Percentiles rank a stretch among this genome's conserved stretches.
Conservation (phyloP, 1,140 invertebrate genomes). For the Drosophila melanica region DNA sequence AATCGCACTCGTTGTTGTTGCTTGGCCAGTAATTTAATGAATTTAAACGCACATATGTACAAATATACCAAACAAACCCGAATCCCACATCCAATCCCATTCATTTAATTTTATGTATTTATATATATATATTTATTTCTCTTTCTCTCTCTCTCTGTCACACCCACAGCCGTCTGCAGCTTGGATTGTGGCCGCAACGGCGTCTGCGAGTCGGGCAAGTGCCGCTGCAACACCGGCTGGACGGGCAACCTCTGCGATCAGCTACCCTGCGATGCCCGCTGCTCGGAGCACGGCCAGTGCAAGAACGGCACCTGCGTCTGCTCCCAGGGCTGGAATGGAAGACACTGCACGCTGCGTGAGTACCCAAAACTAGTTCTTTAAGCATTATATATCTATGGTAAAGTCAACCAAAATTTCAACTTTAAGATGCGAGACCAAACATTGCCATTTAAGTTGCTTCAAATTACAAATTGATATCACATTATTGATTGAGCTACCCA, state of each 20-base stretch:
- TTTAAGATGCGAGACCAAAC: too few species aligned
- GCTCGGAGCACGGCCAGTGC: conserved; percentile 87
- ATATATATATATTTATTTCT: conserved; percentile 19
- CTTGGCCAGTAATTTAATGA: conserved; percentile 34
- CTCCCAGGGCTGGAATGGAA: conserved; percentile 98
- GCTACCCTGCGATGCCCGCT: conserved; percentile 94
- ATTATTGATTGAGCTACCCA: too few species aligned
- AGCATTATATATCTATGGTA: neutral
- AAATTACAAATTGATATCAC: too few species aligned
- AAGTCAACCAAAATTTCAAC: neutral
- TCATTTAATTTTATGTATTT: conserved; percentile 26
- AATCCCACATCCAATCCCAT: neutral
- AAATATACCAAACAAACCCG: conserved; percentile 6
- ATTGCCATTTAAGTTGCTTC: too few species aligned
- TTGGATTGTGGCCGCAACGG: conserved; percentile 96
- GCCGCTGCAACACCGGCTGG: conserved; percentile 96
- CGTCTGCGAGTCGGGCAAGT: conserved; percentile 94
- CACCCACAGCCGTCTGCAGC: conserved; percentile 91
- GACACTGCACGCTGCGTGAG: conserved; percentile 97
- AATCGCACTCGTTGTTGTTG: neutral
- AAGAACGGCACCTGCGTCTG: conserved; percentile 98
- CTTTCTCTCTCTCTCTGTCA: conserved; percentile 48
- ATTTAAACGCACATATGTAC: conserved; percentile 46
- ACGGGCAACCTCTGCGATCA: conserved; percentile 95
- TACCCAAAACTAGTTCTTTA: conserved; percentile 53